Conservation (phyloP, 2,113 vertebrate genomes). For the Rissa tridactyla region DNA sequence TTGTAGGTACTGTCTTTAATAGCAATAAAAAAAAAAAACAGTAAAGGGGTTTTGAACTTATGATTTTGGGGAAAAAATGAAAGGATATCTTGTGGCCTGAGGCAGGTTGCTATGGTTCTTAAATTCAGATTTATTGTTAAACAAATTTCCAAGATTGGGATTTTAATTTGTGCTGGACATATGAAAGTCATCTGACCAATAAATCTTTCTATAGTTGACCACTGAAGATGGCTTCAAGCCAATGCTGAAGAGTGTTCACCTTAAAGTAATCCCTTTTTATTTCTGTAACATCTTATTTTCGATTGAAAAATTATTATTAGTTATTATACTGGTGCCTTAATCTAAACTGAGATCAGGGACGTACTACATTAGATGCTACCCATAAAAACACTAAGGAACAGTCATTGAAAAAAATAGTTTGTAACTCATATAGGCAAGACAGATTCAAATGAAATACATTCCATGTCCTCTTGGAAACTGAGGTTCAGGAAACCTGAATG, state of each 20-base stretch:
- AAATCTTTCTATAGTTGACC: neutral
- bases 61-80: fast-evolving
- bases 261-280: neutral
- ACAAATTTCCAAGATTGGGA: neutral
- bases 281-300: neutral
- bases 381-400: neutral
- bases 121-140: neutral
- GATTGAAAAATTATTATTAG: neutral
- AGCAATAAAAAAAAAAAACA: neutral
- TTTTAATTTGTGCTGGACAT: neutral
- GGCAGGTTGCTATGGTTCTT: neutral
- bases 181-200: neutral
- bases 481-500: neutral
- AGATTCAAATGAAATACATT: neutral
- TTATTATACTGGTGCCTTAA: neutral
- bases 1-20: neutral
- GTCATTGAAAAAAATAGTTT: neutral
- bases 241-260: neutral
- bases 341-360: neutral
- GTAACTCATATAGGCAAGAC: neutral
- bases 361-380: neutral
- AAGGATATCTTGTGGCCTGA: neutral
- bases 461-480: neutral
- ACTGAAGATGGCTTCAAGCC: neutral
- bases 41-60: neutral